Evolutionary conservation across 2,113 vertebrate genomes (phyloP).

Genomic region (Macaca nemestrina): DNA sequence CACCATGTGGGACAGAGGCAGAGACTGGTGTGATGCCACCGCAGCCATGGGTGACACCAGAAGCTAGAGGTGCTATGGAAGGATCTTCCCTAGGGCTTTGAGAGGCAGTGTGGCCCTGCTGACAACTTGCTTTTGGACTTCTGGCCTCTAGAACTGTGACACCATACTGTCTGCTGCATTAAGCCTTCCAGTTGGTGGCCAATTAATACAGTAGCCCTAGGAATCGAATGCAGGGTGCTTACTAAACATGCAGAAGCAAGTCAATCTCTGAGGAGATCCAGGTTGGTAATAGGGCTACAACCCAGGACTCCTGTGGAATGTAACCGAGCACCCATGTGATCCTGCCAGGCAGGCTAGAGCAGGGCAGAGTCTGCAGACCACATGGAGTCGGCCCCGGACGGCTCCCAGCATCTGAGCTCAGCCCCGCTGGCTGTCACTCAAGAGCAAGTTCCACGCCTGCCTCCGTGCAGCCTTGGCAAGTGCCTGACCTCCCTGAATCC

Average conservation of each 20-base stretch:
- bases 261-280: no score
- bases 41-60: background rate
- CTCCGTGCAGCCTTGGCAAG: background rate
- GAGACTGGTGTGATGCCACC: rapidly evolving
- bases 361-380: background rate
- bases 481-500: background rate
- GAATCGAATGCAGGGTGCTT: background rate
- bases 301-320: background rate
- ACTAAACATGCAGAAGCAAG: background rate
- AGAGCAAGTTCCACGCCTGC: background rate
- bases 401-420: background rate
- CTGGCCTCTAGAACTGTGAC: background rate
- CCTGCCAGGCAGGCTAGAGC: background rate
- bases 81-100: background rate
- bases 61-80: background rate
- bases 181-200: background rate
- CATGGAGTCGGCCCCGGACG: rapidly evolving
- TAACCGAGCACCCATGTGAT: rapidly evolving
- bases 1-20: no score
- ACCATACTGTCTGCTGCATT: background rate
- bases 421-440: background rate
- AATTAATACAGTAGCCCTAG: no score
- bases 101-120: rapidly evolving
- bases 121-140: background rate
- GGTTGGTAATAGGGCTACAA: rapidly evolving